Base-by-base conservation (phyloP, 2,888 invertebrate genomes). In the Tribolium freemani region DNA sequence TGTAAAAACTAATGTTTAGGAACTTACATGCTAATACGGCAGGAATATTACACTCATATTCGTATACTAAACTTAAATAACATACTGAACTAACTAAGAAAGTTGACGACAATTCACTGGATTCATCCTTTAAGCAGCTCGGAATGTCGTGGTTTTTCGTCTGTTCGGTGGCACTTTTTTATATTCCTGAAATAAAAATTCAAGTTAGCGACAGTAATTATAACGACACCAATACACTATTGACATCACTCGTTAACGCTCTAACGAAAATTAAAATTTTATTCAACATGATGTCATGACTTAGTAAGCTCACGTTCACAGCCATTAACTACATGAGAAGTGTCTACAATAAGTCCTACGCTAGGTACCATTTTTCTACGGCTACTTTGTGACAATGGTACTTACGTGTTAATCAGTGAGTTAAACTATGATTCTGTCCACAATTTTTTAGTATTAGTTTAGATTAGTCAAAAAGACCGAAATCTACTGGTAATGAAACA, bases 91-190 rank as follows among this genome's bases (percentile, higher is more conserved):
- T 61, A 54, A 70, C 31, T 64, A 58, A 71, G 67, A 71, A 61
- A 74, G 64, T 63, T 51, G 53, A 56, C 9, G 31, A n/a, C n/a
- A n/a, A 31, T 63, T 10, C 9, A 69, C 60, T 48, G 13, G 51
- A 26, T 53, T 53, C 30, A 38, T 48, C 48, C 11, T 20, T 51
- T 20, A 51, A 66, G 20, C 5, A 68, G 48, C 11, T 57, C 58
- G 16, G 77, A 81, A 72, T 80, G 79, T 77, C 76, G 79, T 13
- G 75, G 74, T 54, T 75, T 73, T 60, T 74, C 79, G 53, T 84
- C 83, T 9, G 82, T 73, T 57, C 82, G 81, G 69, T 79, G 81
- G 73, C 84, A 84, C 75, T 83, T 84, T 75, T 84, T 85, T 53
- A 83, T 83, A 75, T 83, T 84, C 75, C 85, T 85, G 80, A 44